Base-by-base conservation (phyloP, 1,140 invertebrate genomes). In the Drosophila burlai region DNA sequence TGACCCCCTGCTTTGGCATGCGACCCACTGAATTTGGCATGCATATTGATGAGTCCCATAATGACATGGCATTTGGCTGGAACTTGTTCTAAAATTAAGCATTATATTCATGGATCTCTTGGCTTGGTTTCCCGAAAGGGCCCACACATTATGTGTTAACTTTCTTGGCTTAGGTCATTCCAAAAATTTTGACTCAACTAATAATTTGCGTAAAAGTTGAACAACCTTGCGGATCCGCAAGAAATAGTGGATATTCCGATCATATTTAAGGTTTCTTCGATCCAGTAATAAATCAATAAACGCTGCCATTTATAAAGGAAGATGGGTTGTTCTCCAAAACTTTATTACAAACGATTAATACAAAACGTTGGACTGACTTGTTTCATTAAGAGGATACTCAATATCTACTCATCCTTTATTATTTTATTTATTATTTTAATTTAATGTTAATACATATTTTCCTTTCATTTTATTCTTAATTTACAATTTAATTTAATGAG, bases 11-110 rank as follows among this genome's bases (percentile, higher is more conserved):
- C 21, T 26, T 16, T 31, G 47, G 46, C 34, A 42, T 43, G 9
- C 43, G 64, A 77, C 74, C 74, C 29, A 68, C 40, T 62, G 43
- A 42, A 43, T 36, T 40, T 66, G 24, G 40, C 47, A 60, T 76
- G 54, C 60, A 68, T 72, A 76, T 68, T 69, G 24, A 78, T 68
- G n/a, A 29, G 31, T 3, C 2, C 21, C 16, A 46, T 46, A 62
- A 62, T 46, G n/a, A 46, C 5, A 24, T 21, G 24, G 15, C 15
- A 31, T 36, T 24, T 2, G 2, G 2, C 54, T 16, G 34, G 15
- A 55, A 38, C 54, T 38, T 38, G n/a, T 45, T 34, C 29, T n/a
- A 16, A 21, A 9, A 6, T 55, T 24, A 8, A 31, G 13, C n/a
- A 18, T 21, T 24, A 46, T 43, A 54, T 49, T 36, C 7, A 15